Evolutionary conservation across 2,113 vertebrate genomes (phyloP), one percentile per base, ranked within the genome.

Genomic region (Eolophus roseicapilla): DNA sequence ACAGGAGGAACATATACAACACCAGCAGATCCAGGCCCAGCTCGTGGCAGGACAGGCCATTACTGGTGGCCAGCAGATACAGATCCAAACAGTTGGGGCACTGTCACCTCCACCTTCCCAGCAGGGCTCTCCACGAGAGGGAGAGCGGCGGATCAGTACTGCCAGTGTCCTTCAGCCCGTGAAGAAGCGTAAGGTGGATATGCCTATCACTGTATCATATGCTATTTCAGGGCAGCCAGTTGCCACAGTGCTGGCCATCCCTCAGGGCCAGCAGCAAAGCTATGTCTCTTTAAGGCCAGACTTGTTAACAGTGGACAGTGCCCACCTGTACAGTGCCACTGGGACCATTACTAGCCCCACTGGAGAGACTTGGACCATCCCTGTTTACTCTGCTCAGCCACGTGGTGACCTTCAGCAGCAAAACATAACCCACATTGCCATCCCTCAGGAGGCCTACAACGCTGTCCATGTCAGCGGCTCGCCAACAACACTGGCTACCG

Each of bases 291-390:
- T 99, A 91, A 98, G 99, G 95, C 99, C 99, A 77, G 99, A 99
- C 97, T 98, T 99, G 95, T 98, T 99, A 96, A 99, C 99, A 13
- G 99, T 99, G 92, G 99, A 99, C 98, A 99, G 99, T 96, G 98
- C 99, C 74, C 99, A 99, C 62, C 97, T 99, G 92, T 99, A 99
- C 97, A 99, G 99, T 97, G 98, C 99, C 86, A 99, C 99, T 64
- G 99, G 99, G 97, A 99, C 99, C 95, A 99, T 99, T 98, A 99
- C 99, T 74, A 99, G 99, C 97, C 99, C 99, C 90, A 99, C 99
- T 46, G 99, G 99, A 90, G 99, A 99, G 97, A 99, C 99, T 41
- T 99, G 99, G 99, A 99, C 99, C 98, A 99, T 99, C 98, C 99
- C 99, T 9, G 99, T 99, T 97, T 99, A 99, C 96, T 99, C 99